Conservation (phyloP, 1,140 invertebrate species). For the Archivesica marissinica region DNA sequence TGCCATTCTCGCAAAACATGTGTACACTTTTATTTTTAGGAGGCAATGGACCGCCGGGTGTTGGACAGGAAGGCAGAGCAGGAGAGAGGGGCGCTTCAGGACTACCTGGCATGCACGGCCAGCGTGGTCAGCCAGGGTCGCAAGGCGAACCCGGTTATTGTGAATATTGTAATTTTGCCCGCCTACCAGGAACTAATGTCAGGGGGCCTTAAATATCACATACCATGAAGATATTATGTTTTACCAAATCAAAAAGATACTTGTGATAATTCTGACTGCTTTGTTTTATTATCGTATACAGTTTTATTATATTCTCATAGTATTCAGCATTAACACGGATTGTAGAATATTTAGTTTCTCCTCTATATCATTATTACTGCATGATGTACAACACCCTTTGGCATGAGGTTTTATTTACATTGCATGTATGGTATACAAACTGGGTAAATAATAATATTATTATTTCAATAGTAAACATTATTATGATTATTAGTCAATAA, state of each 20-base stretch:
- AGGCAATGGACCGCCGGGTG: slow-evolving; percentile 74
- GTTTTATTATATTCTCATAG: background rate
- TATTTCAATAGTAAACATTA: too few species aligned
- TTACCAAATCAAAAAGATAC: slow-evolving; percentile 47
- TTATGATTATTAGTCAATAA: too few species aligned
- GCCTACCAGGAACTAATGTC: slow-evolving; percentile 68
- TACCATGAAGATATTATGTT: slow-evolving; percentile 47
- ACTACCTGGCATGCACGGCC: slow-evolving; percentile 73
- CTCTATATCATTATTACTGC: too few species aligned
- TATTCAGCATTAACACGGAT: background rate
- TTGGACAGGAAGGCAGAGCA: slow-evolving; percentile 71
- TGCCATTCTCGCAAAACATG: too few species aligned
- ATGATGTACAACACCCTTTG: too few species aligned
- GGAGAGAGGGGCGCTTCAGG: slow-evolving; percentile 77
- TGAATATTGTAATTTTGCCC: slow-evolving; percentile 71
- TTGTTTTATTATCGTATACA: background rate
- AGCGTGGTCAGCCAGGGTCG: slow-evolving; percentile 74
- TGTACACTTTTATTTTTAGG: slow-evolving; percentile 73
- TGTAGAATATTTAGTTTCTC: too few species aligned
- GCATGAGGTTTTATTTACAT: too few species aligned
- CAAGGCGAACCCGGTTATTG: slow-evolving; percentile 77
- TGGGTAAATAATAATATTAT: too few species aligned
- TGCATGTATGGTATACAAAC: too few species aligned
- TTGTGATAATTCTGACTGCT: slow-evolving; percentile 56
- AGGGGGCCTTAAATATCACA: slow-evolving; percentile 72